Evolutionary conservation across 1,140 invertebrate species (phyloP).

Genomic region (Sitophilus oryzae): DNA sequence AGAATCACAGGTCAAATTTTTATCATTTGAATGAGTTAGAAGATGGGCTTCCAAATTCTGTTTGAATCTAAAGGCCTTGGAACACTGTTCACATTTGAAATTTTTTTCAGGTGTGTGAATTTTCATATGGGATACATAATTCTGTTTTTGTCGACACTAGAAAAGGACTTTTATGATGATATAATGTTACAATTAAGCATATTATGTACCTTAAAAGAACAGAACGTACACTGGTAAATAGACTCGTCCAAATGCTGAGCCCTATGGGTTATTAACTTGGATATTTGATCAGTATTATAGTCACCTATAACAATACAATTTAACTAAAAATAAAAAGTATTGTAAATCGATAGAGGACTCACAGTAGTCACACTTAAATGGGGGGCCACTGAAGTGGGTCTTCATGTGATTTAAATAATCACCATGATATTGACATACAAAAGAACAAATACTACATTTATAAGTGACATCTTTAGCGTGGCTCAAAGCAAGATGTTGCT

Average conservation of each 20-base stretch:
- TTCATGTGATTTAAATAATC: conserved; percentile 62
- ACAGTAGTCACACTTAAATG: conserved; percentile 59
- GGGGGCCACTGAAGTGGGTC: conserved; percentile 57
- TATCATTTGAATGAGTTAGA: conserved; percentile 51
- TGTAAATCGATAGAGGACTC: conserved; percentile 26
- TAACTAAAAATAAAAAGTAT: conserved; percentile 5
- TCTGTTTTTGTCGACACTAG: conserved; percentile 48
- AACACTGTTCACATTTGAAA: conserved; percentile 42
- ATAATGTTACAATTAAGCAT: conserved; percentile 1
- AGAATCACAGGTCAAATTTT: conserved; percentile 53
- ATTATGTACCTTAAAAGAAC: conserved; percentile 44
- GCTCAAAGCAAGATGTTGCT: conserved; percentile 49
- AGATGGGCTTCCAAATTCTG: conserved; percentile 56
- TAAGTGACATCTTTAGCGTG: conserved; percentile 56
- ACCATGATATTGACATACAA: conserved; percentile 58
- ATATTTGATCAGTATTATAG: conserved; percentile 37
- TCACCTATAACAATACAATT: conserved; percentile 35
- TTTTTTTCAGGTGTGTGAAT: conserved; percentile 41
- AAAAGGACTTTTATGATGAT: conserved; percentile 3
- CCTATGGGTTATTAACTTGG: conserved; percentile 39
- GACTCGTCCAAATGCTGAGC: conserved; percentile 42
- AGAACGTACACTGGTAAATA: conserved; percentile 44
- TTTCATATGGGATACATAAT: conserved; percentile 45
- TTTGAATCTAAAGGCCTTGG: conserved; percentile 41
- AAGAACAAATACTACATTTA: conserved; percentile 58